phyloP scores from a whole-genome alignment of 1,140 invertebrate genomes.

The Nymphalis io region DNA sequence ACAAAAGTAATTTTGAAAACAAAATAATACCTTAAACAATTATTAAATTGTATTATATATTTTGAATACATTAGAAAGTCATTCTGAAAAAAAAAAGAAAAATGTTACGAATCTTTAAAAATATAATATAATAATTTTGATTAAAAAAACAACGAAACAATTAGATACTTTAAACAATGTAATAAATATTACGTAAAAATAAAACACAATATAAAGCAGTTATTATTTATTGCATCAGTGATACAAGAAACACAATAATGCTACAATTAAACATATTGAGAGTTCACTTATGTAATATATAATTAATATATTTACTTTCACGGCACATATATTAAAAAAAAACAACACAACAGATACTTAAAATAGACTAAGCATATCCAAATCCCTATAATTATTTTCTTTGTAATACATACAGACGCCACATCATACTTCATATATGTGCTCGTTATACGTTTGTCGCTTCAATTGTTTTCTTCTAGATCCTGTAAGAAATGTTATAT shows the following conservation, averaged over 20 bases:
- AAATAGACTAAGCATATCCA: slow-evolving; percentile 15
- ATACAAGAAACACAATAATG: slow-evolving; percentile 35
- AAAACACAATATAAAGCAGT: background rate
- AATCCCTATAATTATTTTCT: slow-evolving; percentile 12
- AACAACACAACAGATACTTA: slow-evolving; percentile 1
- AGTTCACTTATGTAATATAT: background rate
- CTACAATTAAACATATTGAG: slow-evolving; percentile 2
- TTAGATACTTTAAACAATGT: background rate
- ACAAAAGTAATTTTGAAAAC: too few relatives aligned
- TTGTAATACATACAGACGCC: slow-evolving; percentile 15
- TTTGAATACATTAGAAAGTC: too few relatives aligned
- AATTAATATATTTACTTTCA: slow-evolving; percentile 15
- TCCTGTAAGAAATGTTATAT: too few relatives aligned
- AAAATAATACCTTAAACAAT: too few relatives aligned
- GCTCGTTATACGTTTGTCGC: background rate
- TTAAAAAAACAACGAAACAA: too few relatives aligned
- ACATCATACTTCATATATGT: background rate
- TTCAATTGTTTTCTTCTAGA: slow-evolving; percentile 11
- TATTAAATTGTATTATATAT: too few relatives aligned
- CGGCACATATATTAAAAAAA: background rate
- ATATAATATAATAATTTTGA: too few relatives aligned
- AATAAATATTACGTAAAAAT: too few relatives aligned
- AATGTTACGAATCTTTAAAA: too few relatives aligned
- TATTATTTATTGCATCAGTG: slow-evolving; percentile 28
- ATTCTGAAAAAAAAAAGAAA: too few relatives aligned